Evolutionary conservation across 2,888 invertebrate genomes (phyloP).

Genomic region (Dromius quadrimaculatus): DNA sequence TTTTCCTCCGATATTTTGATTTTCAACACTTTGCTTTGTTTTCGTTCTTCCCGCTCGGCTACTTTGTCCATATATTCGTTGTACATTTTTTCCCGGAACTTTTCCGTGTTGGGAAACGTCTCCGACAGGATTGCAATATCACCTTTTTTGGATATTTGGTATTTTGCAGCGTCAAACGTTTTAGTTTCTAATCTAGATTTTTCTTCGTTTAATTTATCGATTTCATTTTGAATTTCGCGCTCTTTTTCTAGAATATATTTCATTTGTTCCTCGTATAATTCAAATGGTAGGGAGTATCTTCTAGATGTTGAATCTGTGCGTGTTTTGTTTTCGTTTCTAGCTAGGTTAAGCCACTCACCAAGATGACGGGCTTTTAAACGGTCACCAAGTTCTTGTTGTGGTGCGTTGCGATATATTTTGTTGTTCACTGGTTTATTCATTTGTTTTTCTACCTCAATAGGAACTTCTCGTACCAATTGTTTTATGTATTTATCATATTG

Average conservation of each 20-base stretch:
- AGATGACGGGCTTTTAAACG: slow-evolving; percentile 64
- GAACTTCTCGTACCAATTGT: slow-evolving; percentile 43
- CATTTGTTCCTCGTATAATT: slow-evolving; percentile 74
- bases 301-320: slow-evolving; percentile 56
- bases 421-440: slow-evolving; percentile 49
- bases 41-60: slow-evolving; percentile 81
- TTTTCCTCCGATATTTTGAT: slow-evolving; percentile 70
- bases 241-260: slow-evolving; percentile 77
- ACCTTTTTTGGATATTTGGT: slow-evolving; percentile 66
- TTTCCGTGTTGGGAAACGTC: slow-evolving; percentile 71
- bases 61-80: slow-evolving; percentile 85
- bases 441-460: slow-evolving; percentile 42
- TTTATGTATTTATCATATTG: slow-evolving; percentile 41
- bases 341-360: slow-evolving; percentile 69
- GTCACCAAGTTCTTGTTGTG: slow-evolving; percentile 54
- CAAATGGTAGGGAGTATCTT: slow-evolving; percentile 75
- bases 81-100: slow-evolving; percentile 85
- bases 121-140: slow-evolving; percentile 64
- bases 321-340: slow-evolving; percentile 59
- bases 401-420: slow-evolving; percentile 34
- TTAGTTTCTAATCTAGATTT: slow-evolving; percentile 62
- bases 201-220: slow-evolving; percentile 73
- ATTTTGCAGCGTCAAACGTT: slow-evolving; percentile 63
- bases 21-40: slow-evolving; percentile 84
- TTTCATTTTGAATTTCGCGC: slow-evolving; percentile 75